Percentiles rank a stretch among this genome's conserved stretches.
phyloP scores from a whole-genome alignment of 2,113 vertebrate species.

The Strix uralensis region DNA sequence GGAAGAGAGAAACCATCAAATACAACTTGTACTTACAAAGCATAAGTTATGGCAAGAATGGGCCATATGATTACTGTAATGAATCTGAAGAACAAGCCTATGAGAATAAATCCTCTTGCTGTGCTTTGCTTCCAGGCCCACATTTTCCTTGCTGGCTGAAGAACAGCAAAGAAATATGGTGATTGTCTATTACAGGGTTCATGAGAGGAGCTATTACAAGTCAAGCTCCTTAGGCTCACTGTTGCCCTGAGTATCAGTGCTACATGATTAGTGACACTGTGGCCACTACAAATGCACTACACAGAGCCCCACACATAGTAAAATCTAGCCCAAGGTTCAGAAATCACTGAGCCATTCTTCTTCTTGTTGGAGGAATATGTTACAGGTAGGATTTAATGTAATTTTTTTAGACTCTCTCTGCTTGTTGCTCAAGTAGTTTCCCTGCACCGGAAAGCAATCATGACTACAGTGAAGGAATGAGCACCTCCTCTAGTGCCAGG shows the following conservation, averaged over 20 bases:
- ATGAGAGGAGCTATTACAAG: not conserved
- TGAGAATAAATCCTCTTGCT: not conserved
- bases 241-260: not conserved
- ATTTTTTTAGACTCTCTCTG: not conserved
- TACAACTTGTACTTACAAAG: not conserved
- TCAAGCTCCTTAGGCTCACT: not conserved
- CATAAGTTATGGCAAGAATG: not conserved
- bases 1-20: not conserved
- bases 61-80: not conserved
- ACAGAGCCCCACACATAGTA: not conserved
- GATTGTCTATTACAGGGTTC: not conserved
- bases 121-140: not conserved
- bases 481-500: not conserved
- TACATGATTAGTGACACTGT: not conserved
- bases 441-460: not conserved
- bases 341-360: not conserved
- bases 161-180: not conserved
- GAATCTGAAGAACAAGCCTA: not conserved
- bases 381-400: accelerated
- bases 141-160: not conserved
- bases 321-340: not conserved
- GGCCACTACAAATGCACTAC: not conserved
- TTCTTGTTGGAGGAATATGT: not conserved
- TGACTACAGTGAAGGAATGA: not conserved
- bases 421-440: not conserved